Evolutionary conservation across 2,888 invertebrate genomes (phyloP).

Genomic region (Ischnura elegans): DNA sequence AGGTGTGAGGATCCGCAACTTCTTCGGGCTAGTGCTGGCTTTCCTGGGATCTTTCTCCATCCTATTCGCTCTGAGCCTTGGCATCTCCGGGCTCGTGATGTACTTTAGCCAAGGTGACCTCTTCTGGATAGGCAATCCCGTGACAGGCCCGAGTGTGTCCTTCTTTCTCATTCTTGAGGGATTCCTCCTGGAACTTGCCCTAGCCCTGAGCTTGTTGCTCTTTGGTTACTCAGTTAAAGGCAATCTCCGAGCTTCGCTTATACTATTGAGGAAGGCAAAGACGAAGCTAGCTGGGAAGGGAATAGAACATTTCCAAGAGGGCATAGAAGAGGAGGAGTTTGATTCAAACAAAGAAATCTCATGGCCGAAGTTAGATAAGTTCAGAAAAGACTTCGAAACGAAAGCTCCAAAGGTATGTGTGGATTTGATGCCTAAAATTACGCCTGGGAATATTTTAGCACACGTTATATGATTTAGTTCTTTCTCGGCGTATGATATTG

Average conservation of each 20-base stretch:
- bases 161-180: constrained; percentile 3
- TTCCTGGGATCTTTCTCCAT: background rate
- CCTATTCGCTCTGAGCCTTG: background rate
- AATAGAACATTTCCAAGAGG: background rate
- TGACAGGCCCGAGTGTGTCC: background rate
- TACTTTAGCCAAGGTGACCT: background rate
- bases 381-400: background rate
- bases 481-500: too few species aligned
- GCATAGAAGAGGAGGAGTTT: background rate
- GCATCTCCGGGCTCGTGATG: background rate
- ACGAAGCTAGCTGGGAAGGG: background rate
- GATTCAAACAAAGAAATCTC: too few species aligned
- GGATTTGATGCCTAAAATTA: background rate
- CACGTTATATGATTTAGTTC: too few species aligned
- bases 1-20: background rate
- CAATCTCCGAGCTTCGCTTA: background rate
- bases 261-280: background rate
- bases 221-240: background rate
- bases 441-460: too few species aligned
- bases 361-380: too few species aligned
- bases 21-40: background rate
- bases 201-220: background rate
- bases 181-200: background rate
- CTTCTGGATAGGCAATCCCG: constrained; percentile 6
- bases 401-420: background rate